A percentile compares a stretch with the other conserved stretches of the same genome.
Conservation (phyloP, 2,888 invertebrate species). For the Balanococcus diminutus region DNA sequence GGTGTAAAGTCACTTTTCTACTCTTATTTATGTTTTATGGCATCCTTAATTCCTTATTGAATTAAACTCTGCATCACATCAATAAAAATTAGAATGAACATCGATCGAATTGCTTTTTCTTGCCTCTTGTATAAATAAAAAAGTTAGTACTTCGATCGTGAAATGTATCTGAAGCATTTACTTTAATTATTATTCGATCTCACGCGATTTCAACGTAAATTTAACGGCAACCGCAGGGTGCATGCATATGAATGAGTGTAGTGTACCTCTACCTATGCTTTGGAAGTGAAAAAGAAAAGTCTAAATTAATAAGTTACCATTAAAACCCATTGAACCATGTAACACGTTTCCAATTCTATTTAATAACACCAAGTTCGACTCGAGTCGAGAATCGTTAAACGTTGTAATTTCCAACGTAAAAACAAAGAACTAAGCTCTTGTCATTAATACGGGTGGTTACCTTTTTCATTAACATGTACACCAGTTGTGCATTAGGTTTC, state of each 20-base stretch:
- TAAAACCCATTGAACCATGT: conserved; percentile 4
- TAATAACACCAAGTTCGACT: background rate
- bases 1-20: too few species aligned
- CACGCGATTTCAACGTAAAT: background rate
- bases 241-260: background rate
- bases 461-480: conserved; percentile 40
- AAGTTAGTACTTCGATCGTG: background rate
- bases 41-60: too few species aligned
- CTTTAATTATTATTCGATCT: background rate
- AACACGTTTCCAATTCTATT: conserved; percentile 26
- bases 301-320: conserved; percentile 19
- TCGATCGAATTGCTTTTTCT: too few species aligned
- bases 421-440: conserved; percentile 20
- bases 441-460: conserved; percentile 40
- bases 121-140: too few species aligned
- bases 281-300: background rate
- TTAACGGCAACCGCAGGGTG: too few species aligned
- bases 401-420: background rate
- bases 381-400: conserved; percentile 12
- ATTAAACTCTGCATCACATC: too few species aligned
- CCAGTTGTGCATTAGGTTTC: conserved; percentile 33
- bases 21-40: too few species aligned
- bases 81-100: too few species aligned
- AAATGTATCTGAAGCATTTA: background rate
- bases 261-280: background rate